A percentile compares a stretch with the other conserved stretches of the same genome.
Conservation (phyloP, 2,113 vertebrate species). For the Upupa epops region DNA sequence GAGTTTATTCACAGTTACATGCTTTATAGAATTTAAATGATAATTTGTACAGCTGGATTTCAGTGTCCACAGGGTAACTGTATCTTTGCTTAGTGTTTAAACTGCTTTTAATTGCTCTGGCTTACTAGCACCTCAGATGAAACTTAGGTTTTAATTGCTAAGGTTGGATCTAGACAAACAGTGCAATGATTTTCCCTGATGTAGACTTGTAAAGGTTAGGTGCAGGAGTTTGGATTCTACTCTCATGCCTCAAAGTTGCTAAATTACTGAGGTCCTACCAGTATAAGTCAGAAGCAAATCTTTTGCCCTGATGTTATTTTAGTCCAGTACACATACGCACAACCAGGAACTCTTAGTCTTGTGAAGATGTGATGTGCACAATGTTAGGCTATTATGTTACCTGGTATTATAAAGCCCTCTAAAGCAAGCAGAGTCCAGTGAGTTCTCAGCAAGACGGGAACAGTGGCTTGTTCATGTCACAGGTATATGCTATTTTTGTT, state of each 20-base stretch:
- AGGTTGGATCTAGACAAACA: background rate
- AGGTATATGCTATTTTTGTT: constrained; percentile 35
- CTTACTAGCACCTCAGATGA: background rate
- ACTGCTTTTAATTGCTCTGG: background rate
- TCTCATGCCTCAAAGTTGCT: background rate
- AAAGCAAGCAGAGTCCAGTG: background rate
- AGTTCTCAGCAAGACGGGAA: constrained; percentile 49
- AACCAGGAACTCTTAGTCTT: constrained; percentile 47
- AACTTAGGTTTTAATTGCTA: background rate
- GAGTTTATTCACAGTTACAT: background rate
- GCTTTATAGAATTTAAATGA: background rate
- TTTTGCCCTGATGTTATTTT: constrained; percentile 1
- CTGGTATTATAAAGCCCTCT: constrained; percentile 13
- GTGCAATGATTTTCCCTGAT: background rate
- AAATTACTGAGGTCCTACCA: background rate
- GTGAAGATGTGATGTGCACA: constrained; percentile 32
- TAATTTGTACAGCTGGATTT: background rate
- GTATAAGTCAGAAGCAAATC: background rate
- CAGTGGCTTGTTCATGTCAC: constrained; percentile 40
- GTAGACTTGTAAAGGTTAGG: background rate
- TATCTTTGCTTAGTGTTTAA: background rate
- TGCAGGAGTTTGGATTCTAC: background rate
- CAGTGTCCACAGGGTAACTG: background rate
- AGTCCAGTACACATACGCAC: background rate
- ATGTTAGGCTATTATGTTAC: constrained; percentile 59